phyloP scores from a whole-genome alignment of 35 echinoderm and acorn worm genomes.

The Lytechinus variegatus region DNA sequence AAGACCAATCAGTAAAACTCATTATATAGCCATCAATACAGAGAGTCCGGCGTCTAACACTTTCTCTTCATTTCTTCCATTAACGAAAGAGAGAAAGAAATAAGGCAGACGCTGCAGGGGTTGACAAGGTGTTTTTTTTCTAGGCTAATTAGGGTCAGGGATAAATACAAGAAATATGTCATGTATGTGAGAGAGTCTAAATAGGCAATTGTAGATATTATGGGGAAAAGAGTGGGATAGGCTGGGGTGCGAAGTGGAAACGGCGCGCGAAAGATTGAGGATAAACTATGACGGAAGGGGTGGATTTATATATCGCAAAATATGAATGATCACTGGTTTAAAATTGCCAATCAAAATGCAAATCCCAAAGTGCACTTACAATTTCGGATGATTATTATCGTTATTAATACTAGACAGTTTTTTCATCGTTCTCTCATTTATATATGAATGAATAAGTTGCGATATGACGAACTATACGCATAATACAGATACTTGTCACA shows the following conservation, averaged over 20 bases:
- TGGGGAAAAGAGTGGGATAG: neutral
- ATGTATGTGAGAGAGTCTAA: too few species aligned
- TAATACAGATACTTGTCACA: neutral
- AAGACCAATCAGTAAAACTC: neutral
- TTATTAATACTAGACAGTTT: too few species aligned
- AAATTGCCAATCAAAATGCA: constrained; percentile 4
- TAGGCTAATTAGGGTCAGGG: too few species aligned
- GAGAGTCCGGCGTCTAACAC: neutral
- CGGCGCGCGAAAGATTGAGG: neutral
- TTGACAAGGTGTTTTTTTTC: too few species aligned
- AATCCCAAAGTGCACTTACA: neutral
- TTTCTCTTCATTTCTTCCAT: neutral
- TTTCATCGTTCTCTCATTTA: too few species aligned
- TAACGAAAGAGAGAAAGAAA: neutral
- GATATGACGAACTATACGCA: too few species aligned
- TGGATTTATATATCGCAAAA: neutral
- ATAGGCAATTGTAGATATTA: too few species aligned
- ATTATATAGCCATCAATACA: neutral
- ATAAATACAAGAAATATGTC: too few species aligned
- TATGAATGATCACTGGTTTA: neutral
- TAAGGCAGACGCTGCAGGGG: neutral
- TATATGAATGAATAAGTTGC: too few species aligned
- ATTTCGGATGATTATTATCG: neutral
- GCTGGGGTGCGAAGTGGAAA: neutral
- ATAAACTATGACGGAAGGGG: too few species aligned